Evolutionary conservation across 2,113 vertebrate genomes (phyloP).

Genomic region (Tamias sibiricus): DNA sequence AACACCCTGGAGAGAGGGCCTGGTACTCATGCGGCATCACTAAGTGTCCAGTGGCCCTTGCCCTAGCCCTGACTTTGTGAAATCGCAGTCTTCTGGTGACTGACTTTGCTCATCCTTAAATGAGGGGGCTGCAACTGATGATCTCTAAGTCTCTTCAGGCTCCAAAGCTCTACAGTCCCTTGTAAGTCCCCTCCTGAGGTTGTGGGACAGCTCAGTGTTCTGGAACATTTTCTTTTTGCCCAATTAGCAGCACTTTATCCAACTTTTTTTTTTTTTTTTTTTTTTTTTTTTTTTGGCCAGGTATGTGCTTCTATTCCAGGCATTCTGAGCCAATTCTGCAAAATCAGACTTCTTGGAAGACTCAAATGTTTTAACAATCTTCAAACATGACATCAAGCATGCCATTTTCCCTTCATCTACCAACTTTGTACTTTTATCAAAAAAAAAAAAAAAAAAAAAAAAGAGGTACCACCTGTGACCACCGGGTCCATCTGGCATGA

Average conservation of each 20-base stretch:
- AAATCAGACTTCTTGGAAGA: conserved; percentile 73
- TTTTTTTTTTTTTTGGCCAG: conserved; percentile 38
- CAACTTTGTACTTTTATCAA: conserved; percentile 72
- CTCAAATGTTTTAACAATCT: conserved; percentile 71
- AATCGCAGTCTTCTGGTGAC: neutral
- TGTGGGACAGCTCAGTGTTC: neutral
- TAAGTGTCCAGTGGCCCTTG: neutral
- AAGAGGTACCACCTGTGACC: too few species aligned
- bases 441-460: neutral
- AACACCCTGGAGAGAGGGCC: neutral
- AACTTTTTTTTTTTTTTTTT: conserved; percentile 13
- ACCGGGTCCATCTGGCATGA: conserved; percentile 75
- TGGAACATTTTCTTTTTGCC: neutral
- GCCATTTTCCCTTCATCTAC: conserved; percentile 75
- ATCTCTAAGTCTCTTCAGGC: neutral
- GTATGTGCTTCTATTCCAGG: conserved; percentile 51
- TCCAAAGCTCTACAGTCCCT: neutral
- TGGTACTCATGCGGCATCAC: neutral
- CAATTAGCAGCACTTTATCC: conserved; percentile 65
- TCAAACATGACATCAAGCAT: conserved; percentile 78
- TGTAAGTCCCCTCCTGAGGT: conserved; percentile 30
- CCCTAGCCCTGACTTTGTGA: neutral
- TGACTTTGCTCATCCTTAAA: conserved; percentile 18
- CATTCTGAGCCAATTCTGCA: conserved; percentile 65
- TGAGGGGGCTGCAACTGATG: neutral